Percentiles rank a stretch among this genome's conserved stretches.
These are phyloP conservation scores for Parnassius glacialis DNA, from an alignment of 2,888 invertebrate genomes.

Conservation along the genomic window DNA sequence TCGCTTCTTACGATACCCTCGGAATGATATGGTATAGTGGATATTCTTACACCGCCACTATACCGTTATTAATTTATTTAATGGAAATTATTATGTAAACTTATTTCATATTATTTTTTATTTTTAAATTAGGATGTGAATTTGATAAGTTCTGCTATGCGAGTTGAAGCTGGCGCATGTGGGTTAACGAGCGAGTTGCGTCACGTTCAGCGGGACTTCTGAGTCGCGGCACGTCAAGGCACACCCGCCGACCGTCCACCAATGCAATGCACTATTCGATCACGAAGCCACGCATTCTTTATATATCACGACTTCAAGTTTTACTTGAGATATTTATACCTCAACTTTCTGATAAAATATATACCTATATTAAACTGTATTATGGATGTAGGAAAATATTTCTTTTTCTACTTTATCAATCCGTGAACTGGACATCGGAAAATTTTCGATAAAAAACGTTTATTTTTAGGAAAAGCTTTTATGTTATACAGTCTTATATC, in stretches of 20 bases:
- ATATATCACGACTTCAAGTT: constrained; percentile 40
- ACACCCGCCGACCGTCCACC: constrained; percentile 33
- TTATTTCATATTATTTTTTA: no score
- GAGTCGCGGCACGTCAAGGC: constrained; percentile 31
- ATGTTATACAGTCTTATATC: no score
- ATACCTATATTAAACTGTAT: not conserved
- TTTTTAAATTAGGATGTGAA: constrained; percentile 44
- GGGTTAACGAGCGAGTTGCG: constrained; percentile 64
- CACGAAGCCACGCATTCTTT: constrained; percentile 37
- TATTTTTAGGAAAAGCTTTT: no score
- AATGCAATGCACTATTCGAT: constrained; percentile 40
- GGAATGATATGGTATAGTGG: no score
- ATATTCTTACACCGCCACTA: no score
- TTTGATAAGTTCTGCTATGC: constrained; percentile 43
- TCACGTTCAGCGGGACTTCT: constrained; percentile 48
- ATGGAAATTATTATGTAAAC: no score
- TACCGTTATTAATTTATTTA: no score
- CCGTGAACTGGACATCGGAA: no score
- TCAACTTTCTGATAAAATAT: constrained; percentile 15
- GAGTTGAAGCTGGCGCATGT: constrained; percentile 49
- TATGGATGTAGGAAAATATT: no score
- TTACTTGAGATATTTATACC: constrained; percentile 25
- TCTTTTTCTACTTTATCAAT: no score
- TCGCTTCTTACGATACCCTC: no score
- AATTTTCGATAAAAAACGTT: no score